Percentiles rank a stretch among this genome's conserved stretches.
Evolutionary conservation across 2,888 invertebrate species (phyloP).

Genomic region (Apoda limacodes): DNA sequence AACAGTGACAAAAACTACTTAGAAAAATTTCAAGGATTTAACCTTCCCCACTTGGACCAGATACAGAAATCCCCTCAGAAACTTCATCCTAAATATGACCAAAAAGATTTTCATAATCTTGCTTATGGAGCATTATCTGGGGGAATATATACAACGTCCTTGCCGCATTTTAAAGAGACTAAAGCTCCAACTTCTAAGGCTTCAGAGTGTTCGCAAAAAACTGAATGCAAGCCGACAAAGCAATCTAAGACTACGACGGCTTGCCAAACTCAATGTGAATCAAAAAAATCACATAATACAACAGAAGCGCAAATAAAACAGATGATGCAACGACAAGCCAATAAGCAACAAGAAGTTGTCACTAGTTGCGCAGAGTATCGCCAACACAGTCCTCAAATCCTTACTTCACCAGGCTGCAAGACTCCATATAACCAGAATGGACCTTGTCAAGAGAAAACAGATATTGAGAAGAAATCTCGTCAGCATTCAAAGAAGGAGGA

Average conservation of each 20-base stretch:
- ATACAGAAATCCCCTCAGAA: slow-evolving; percentile 72
- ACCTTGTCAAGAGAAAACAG: slow-evolving; percentile 44
- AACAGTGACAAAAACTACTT: slow-evolving; percentile 67
- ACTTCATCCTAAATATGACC: slow-evolving; percentile 62
- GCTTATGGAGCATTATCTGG: slow-evolving; percentile 55
- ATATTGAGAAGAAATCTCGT: slow-evolving; percentile 56
- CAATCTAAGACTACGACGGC: slow-evolving; percentile 56
- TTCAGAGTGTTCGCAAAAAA: slow-evolving; percentile 51
- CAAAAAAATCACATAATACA: slow-evolving; percentile 35
- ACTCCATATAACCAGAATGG: slow-evolving; percentile 45
- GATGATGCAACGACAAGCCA: slow-evolving; percentile 46
- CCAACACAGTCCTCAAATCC: slow-evolving; percentile 47
- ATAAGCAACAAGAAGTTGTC: slow-evolving; percentile 42
- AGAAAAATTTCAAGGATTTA: slow-evolving; percentile 71
- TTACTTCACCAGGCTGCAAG: slow-evolving; percentile 51
- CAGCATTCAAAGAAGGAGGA: slow-evolving; percentile 53
- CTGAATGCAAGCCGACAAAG: slow-evolving; percentile 52
- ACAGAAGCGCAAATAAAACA: slow-evolving; percentile 53
- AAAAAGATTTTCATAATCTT: slow-evolving; percentile 60
- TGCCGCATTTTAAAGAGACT: slow-evolving; percentile 57
- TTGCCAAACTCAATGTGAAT: slow-evolving; percentile 59
- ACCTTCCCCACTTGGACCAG: slow-evolving; percentile 69
- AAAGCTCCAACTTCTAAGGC: slow-evolving; percentile 47
- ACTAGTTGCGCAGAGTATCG: slow-evolving; percentile 51
- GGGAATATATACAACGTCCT: slow-evolving; percentile 46